Evolutionary conservation across 1,140 invertebrate species (phyloP).

Genomic region (Triops longicaudatus): DNA sequence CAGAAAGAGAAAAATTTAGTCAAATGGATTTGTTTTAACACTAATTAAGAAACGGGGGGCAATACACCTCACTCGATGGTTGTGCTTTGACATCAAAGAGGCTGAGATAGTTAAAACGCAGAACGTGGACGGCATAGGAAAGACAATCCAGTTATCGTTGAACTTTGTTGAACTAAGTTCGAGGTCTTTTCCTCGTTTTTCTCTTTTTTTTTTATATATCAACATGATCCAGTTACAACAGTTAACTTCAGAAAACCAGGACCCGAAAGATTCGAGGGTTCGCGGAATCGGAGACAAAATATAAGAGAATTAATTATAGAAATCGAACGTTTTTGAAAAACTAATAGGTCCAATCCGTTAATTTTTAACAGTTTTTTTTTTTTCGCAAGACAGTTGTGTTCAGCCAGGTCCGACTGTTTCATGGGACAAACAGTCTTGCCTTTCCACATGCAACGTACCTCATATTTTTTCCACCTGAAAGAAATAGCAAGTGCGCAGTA

Average conservation of each 20-base stretch:
- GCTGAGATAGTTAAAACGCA: constrained; percentile 2
- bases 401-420: constrained; percentile 10
- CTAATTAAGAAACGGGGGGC: neutral
- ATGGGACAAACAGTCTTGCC: constrained; percentile 10
- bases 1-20: neutral
- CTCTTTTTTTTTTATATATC: neutral
- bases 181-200: neutral
- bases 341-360: neutral
- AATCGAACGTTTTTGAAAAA: no score
- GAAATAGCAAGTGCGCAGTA: neutral
- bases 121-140: neutral
- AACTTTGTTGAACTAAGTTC: neutral
- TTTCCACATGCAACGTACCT: constrained; percentile 14
- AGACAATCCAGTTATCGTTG: constrained; percentile 6
- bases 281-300: no score
- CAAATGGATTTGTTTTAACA: neutral
- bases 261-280: no score
- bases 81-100: constrained; percentile 15
- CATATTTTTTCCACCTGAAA: neutral
- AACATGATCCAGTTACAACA: no score
- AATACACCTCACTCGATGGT: constrained; percentile 14
- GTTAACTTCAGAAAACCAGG: no score
- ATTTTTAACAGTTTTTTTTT: neutral
- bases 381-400: constrained; percentile 3
- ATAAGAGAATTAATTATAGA: no score